These are phyloP conservation scores for Cistogaster globosa DNA, from an alignment of 2,888 invertebrate species.

Conservation along the genomic window DNA sequence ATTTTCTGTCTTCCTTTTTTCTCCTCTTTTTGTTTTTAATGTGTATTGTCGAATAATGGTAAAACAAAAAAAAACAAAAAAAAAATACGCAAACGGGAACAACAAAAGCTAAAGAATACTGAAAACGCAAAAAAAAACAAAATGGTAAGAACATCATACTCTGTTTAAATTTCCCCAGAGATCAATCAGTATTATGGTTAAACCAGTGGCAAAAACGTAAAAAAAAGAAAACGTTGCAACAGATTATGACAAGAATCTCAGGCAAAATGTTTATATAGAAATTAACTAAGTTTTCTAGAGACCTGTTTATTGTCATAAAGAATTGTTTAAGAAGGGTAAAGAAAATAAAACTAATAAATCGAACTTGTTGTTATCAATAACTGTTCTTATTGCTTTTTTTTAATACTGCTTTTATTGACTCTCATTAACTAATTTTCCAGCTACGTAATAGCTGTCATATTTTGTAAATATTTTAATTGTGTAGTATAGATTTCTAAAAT, in stretches of 20 bases:
- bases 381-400: too few species aligned
- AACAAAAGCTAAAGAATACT: slow-evolving; percentile 69
- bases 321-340: too few species aligned
- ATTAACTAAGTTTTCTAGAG: background rate
- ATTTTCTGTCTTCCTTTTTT: background rate
- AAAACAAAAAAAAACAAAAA: slow-evolving; percentile 37
- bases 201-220: slow-evolving; percentile 36
- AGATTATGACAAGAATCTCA: slow-evolving; percentile 46
- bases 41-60: slow-evolving; percentile 38
- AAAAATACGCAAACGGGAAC: slow-evolving; percentile 44
- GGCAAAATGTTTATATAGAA: background rate
- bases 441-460: too few species aligned
- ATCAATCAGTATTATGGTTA: slow-evolving; percentile 78
- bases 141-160: slow-evolving; percentile 31
- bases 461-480: too few species aligned
- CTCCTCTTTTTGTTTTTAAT: background rate
- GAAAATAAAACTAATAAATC: too few species aligned
- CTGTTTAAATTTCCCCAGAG: slow-evolving; percentile 79
- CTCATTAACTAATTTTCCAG: too few species aligned
- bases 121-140: slow-evolving; percentile 54
- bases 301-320: too few species aligned
- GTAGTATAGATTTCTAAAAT: too few species aligned
- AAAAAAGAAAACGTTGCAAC: slow-evolving; percentile 30
- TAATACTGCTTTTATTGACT: too few species aligned
- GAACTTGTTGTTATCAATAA: too few species aligned